Percentiles rank a stretch among this genome's conserved stretches.
Conservation (phyloP, 2,797 vertebrate species). For the Eleutherodactylus coqui region DNA sequence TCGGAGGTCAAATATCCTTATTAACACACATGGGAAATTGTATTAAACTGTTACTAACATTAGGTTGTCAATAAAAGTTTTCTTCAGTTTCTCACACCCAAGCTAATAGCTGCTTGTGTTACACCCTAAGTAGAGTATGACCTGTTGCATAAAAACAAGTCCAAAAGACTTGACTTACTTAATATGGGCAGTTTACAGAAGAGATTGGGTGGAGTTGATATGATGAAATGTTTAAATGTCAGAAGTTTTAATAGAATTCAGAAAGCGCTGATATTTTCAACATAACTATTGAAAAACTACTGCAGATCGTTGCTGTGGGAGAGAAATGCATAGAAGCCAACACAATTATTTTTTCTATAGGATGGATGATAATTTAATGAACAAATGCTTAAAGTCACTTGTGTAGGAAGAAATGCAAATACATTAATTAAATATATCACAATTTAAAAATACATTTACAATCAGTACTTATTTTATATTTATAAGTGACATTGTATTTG, state of each 20-base stretch:
- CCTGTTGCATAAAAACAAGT: neutral
- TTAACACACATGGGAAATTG: neutral
- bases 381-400: neutral
- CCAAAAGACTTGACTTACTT: neutral
- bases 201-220: neutral
- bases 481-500: conserved; percentile 1
- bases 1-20: neutral
- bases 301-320: neutral
- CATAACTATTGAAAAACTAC: neutral
- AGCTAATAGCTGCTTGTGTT: conserved; percentile 9
- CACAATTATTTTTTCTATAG: neutral
- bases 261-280: neutral
- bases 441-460: neutral
- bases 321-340: neutral
- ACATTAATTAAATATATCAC: neutral
- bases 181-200: conserved; percentile 13
- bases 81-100: conserved; percentile 4
- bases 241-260: conserved; percentile 3
- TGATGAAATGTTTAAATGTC: conserved; percentile 7
- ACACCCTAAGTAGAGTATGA: neutral
- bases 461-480: no score
- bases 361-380: neutral
- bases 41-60: neutral
- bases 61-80: neutral
- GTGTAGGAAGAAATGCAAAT: conserved; percentile 15